Evolutionary conservation across 2,888 invertebrate genomes (phyloP), one percentile per base, ranked within the genome.

Genomic region (Tethea ocularis): DNA sequence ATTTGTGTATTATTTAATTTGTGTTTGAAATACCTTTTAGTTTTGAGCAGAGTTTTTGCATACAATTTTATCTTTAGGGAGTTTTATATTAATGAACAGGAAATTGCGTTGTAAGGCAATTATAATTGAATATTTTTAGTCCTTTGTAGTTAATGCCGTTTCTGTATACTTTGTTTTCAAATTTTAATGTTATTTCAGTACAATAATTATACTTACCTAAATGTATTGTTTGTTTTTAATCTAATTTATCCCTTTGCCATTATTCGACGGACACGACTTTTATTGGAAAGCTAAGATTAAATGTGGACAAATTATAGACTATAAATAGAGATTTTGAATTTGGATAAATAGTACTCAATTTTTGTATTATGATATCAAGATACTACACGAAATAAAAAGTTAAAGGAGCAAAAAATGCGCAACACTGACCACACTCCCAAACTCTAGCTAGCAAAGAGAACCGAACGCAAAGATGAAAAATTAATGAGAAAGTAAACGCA

Each of bases 401-500:
- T 2, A 20, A 33, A 54, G 33, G 15, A 24, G 36, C 17, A 54
- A 33, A 29, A 29, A 53, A 29, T 46, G 33, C 54, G 36, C 36
- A 54, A 36, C 54, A 36, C 11, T 54, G 54, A 54, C 54, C 54
- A 22, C 54, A 22, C 22, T 54, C 33, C 33, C 76, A 75, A 77
- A 80, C 69, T 69, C 69, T 71, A 77, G 77, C 79, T 77, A 82
- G 67, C 66, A 70, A 65, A 70, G 71, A 68, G 76, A 80, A 78
- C 75, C 75, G 69, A 80, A 79, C 74, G 72, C 67, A 71, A 71
- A 74, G 78, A 85, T 86, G 85, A 86, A 86, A 86, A 82, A 84
- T 86, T 86, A 86, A 86, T 86, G 85, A 80, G 82, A 81, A 84
- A 80, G 85, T 85, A 85, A 86, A 83, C 86, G 84, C 78, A 84